These are phyloP conservation scores for Salvelinus alpinus DNA, from an alignment of 2,113 vertebrate genomes.

Conservation along the genomic window DNA sequence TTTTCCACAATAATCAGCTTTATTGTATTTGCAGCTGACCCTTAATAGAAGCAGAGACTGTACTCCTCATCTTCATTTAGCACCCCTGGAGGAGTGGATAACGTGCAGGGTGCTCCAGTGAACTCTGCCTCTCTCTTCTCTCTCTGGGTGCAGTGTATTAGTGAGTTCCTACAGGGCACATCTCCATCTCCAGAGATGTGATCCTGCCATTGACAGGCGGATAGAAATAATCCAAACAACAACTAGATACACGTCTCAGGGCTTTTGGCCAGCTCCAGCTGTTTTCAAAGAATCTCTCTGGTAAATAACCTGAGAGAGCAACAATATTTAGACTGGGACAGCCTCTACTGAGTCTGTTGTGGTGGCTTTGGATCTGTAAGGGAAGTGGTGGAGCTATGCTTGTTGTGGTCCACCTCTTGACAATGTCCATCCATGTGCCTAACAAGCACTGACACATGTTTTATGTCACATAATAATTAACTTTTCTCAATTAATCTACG, in stretches of 20 bases:
- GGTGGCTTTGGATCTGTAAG: neutral
- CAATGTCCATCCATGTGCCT: too few species aligned
- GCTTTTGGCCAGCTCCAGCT: conserved; percentile 24
- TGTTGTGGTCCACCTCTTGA: neutral
- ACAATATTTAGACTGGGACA: neutral
- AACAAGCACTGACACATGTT: too few species aligned
- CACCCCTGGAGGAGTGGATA: neutral
- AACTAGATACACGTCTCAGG: conserved; percentile 20
- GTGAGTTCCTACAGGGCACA: conserved; percentile 16
- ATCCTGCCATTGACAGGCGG: conserved; percentile 11
- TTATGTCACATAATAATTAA: too few species aligned
- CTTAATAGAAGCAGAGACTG: too few species aligned
- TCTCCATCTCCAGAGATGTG: neutral
- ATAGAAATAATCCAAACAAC: neutral
- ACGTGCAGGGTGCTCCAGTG: neutral
- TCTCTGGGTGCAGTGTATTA: neutral
- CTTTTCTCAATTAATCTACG: too few species aligned
- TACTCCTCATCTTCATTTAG: too few species aligned
- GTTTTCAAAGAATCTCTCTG: conserved; percentile 26
- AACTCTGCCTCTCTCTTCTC: too few species aligned
- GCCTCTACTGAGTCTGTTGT: neutral
- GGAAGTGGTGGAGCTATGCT: neutral
- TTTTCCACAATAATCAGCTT: neutral
- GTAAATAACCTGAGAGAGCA: conserved; percentile 34
- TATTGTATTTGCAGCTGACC: neutral